Base-by-base conservation (phyloP, 2,113 vertebrate species). In the Triplophysa tibetana region DNA sequence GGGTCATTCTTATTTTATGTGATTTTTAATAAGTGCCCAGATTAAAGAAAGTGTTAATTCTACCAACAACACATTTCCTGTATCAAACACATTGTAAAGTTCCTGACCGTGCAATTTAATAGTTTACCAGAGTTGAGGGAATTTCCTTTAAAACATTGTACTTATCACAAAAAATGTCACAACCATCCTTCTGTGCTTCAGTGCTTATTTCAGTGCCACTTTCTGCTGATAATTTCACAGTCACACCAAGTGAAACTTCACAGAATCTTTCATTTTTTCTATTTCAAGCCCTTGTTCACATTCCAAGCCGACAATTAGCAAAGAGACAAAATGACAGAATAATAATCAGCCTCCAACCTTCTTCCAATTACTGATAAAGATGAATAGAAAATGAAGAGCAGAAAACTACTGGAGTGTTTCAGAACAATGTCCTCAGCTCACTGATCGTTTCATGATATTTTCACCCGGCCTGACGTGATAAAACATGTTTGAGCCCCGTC, bases 291-390 rank as follows among this genome's bases (percentile, higher is more conserved):
- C 14, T 56, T 3, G 8, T 70, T 14, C 65, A 14, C n/a, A 2
- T 10, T 13, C 2, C 10, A n/a, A 56, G 5, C 17, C 6, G 54
- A n/a, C 7, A n/a, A 19, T 24, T 50, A 56, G 50, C 48, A 50
- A 14, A 50, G 48, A 50, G 78, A 54, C n/a, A 43, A 54, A 56
- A 70, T 33, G n/a, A 10, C 16, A 33, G 23, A 74, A 60, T 60
- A 74, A 60, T 12, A 41, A 61, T 11, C 52, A 60, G 29, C 54
- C n/a, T 21, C 7, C 33, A 29, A 19, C 21, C n/a, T n/a, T 74
- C 70, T 23, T 61, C 52, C 54, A 74, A 61, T 74, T 74, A 74
- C 70, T 43, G 70, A 60, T 61, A 61, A 61, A 74, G 54, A 61
- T 33, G 54, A 74, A 74, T 41, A 41, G 33, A 8, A 61, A 74